Conservation (phyloP, 2,113 vertebrate genomes). For the Trichechus manatus region DNA sequence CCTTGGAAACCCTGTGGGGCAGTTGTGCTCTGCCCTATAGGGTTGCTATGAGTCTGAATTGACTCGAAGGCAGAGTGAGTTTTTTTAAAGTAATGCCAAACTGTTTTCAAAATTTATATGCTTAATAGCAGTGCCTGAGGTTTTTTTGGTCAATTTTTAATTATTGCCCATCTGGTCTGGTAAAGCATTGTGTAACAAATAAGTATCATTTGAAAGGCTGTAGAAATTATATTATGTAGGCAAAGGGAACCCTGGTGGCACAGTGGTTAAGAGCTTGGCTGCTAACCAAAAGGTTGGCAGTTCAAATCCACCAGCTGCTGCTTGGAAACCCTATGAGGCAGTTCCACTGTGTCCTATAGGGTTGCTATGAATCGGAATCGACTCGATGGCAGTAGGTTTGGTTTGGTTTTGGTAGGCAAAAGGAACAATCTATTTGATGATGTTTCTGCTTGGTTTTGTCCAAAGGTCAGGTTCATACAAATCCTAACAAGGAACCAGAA, state of each 20-base stretch:
- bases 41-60: no score
- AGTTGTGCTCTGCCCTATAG: no score
- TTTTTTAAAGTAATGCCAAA: background rate
- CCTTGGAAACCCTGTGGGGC: no score
- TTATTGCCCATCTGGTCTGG: background rate
- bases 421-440: background rate
- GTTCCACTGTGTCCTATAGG: no score
- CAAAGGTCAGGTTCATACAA: constrained; percentile 1
- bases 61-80: no score
- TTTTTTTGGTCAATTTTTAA: constrained; percentile 1
- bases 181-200: background rate
- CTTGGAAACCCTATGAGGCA: no score
- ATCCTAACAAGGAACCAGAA: background rate
- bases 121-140: background rate
- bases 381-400: no score
- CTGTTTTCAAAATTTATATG: background rate
- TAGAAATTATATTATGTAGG: background rate
- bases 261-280: no score
- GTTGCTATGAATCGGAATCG: no score
- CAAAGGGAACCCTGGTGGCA: background rate
- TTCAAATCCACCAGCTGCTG: no score
- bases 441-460: constrained; percentile 25
- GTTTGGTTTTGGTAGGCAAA: no score
- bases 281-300: no score
- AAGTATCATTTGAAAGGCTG: background rate